Percentiles rank a stretch among this genome's conserved stretches.
Conservation (phyloP, 1,140 invertebrate species). For the Neomicropteryx cornuta region DNA sequence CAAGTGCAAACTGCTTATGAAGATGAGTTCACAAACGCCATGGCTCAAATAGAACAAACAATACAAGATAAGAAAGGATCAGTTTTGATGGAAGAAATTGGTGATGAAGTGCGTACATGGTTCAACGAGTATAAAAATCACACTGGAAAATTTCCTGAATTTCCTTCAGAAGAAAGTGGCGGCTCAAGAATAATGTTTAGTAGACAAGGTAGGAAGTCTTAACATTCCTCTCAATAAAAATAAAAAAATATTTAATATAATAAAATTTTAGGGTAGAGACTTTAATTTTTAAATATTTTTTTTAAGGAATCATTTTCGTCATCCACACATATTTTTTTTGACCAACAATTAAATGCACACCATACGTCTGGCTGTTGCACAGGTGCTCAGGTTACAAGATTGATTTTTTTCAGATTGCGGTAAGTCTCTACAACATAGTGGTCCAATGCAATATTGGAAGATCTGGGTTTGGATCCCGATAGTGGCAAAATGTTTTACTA, state of each 20-base stretch:
- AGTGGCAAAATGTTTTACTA: no score
- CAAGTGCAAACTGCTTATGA: conserved; percentile 48
- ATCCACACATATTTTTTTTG: no score
- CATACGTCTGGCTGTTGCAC: no score
- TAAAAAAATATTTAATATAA: conserved; percentile 1
- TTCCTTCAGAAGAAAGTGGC: conserved; percentile 81
- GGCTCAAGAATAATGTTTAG: conserved; percentile 76
- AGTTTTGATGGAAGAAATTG: conserved; percentile 69
- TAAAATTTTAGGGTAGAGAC: background rate
- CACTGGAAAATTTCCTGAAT: conserved; percentile 82
- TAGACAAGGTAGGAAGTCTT: conserved; percentile 48
- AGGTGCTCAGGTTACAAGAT: no score
- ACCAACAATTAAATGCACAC: no score
- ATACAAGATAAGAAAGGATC: conserved; percentile 50
- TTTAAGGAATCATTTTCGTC: no score
- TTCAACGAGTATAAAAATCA: conserved; percentile 65
- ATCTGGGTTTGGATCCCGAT: no score
- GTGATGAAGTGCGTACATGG: conserved; percentile 77
- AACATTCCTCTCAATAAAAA: conserved; percentile 2
- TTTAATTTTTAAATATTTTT: conserved; percentile 1
- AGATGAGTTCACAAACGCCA: conserved; percentile 47
- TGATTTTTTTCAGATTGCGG: no score
- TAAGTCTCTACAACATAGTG: no score
- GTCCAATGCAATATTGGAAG: no score
- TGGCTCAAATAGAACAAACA: conserved; percentile 43